Evolutionary conservation across 1,140 invertebrate species (phyloP).

Genomic region (Drosophila nigromelanica): DNA sequence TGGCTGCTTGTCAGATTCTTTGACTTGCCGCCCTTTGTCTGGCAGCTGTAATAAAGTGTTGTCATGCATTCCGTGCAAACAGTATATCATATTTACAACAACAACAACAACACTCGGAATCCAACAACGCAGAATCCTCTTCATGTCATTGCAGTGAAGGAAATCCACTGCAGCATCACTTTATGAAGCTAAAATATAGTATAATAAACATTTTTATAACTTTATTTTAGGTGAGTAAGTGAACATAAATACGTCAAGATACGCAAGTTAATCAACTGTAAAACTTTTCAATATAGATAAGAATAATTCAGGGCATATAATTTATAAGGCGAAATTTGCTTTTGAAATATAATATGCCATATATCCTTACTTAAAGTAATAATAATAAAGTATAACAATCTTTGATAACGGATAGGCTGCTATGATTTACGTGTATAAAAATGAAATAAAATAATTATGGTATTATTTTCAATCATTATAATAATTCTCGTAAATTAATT

Average conservation of each 20-base stretch:
- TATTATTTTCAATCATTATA: too few species aligned
- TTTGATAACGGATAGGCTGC: too few species aligned
- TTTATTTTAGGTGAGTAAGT: constrained; percentile 10
- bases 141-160: constrained; percentile 3
- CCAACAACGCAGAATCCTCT: background rate
- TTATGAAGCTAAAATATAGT: constrained; percentile 14
- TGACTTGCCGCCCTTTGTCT: constrained; percentile 54
- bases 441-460: too few species aligned
- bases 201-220: constrained; percentile 19
- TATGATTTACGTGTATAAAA: too few species aligned
- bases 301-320: too few species aligned
- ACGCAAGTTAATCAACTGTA: background rate
- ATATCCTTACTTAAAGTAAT: too few species aligned
- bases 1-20: constrained; percentile 26
- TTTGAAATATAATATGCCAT: too few species aligned
- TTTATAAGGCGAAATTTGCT: too few species aligned
- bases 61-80: constrained; percentile 67
- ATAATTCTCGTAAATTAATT: too few species aligned
- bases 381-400: too few species aligned
- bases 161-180: constrained; percentile 4
- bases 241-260: background rate
- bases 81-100: constrained; percentile 64
- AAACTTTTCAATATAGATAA: background rate
- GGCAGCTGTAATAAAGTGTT: constrained; percentile 70
- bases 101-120: constrained; percentile 8